Evolutionary conservation across 2,797 vertebrate species (phyloP), one percentile per base, ranked within the genome.

Genomic region (Molossus alvarezi): DNA sequence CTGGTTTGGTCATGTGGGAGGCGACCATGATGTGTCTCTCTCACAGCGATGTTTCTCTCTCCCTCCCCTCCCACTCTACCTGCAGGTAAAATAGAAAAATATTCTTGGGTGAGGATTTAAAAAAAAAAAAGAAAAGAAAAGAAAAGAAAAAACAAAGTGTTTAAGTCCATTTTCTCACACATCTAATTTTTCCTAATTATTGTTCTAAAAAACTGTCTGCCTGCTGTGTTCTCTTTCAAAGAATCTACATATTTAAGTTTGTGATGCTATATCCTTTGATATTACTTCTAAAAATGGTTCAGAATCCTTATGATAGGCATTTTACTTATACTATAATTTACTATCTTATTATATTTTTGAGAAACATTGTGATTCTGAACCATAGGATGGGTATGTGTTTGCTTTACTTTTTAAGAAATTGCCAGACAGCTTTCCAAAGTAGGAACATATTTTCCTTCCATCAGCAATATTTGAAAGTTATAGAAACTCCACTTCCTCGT

Each of bases 161-260:
- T 15, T 65, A 21, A 45, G 48, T 85, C 15, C 4, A 37, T 67
- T 91, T 82, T 85, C 65, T 73, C 37, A 12, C 1, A 60, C 6
- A 82, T 15, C 72, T 25, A 64, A 62, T 89, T n/a, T 14, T 90
- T 88, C 20, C 45, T 94, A 88, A 71, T 72, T 94, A 72, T 69
- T 90, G 41, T 71, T 80, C 11, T 77, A 60, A 94, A 77, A 41
- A 29, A 21, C 33, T 93, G 23, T 57, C 17, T 92, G 7, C 71
- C 62, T 92, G 69, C 27, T 73, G 27, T n/a, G 5, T 88, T 72
- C 6, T 37, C 65, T 83, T 88, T 81, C 29, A 23, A 51, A 85
- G 41, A 67, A 73, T 71, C 60, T 81, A 53, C 25, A 51, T 72
- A 80, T 58, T 55, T 60, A 83, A 48, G 6, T 93, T 79, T 86